Conservation (phyloP, 2,113 vertebrate genomes). For the Chaetodon auriga region DNA sequence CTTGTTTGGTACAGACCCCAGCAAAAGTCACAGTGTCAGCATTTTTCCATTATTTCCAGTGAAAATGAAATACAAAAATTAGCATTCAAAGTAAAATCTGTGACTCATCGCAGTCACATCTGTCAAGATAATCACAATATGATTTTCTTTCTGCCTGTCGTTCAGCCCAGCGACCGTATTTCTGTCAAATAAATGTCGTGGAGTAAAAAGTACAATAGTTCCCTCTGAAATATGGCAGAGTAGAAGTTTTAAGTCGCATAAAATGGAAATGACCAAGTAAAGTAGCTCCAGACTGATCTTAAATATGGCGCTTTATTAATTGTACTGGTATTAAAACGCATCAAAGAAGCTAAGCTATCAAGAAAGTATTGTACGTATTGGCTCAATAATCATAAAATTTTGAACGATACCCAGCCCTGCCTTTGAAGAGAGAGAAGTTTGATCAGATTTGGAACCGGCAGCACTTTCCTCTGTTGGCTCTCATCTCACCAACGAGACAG, state of each 20-base stretch:
- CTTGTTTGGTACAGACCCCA: too few relatives aligned
- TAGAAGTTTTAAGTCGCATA: too few relatives aligned
- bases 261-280: background rate
- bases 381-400: slow-evolving; percentile 4
- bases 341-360: too few relatives aligned
- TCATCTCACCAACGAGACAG: slow-evolving; percentile 25
- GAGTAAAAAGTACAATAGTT: background rate
- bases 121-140: too few relatives aligned
- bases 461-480: slow-evolving; percentile 26
- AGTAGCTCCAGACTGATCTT: background rate
- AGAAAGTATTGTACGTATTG: background rate
- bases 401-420: background rate
- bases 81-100: too few relatives aligned
- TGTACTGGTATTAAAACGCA: background rate
- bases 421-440: slow-evolving; percentile 39
- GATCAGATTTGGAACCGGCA: slow-evolving; percentile 57
- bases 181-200: background rate
- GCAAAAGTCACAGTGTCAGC: too few relatives aligned
- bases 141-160: too few relatives aligned
- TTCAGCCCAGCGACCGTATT: background rate
- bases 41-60: too few relatives aligned
- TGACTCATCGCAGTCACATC: too few relatives aligned
- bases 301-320: background rate
- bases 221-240: background rate
- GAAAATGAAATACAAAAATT: too few relatives aligned